phyloP scores from a whole-genome alignment of 2,888 invertebrate species.

The Candidula unifasciata region DNA sequence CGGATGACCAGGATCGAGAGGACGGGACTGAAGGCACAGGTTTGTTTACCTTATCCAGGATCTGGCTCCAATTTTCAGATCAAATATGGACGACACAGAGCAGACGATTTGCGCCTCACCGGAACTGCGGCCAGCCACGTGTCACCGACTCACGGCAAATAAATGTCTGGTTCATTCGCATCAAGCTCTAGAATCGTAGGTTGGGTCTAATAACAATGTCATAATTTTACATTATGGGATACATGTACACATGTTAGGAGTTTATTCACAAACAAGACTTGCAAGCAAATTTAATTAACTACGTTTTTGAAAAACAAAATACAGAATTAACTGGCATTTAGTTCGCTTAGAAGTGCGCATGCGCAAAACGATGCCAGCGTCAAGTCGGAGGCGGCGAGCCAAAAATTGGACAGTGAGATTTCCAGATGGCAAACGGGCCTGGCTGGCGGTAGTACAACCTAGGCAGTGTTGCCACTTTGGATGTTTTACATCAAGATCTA shows the following conservation, averaged over 20 bases:
- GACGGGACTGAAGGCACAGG: not conserved
- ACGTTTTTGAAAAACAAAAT: not conserved
- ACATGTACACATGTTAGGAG: not conserved
- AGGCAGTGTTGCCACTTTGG: no score
- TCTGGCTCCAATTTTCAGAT: slow-evolving; percentile 8
- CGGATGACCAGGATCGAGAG: not conserved
- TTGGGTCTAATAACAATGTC: no score
- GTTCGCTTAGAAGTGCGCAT: not conserved
- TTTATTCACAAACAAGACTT: not conserved
- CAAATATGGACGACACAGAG: not conserved
- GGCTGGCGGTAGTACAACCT: no score
- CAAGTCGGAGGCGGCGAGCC: not conserved
- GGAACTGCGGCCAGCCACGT: slow-evolving; percentile 41
- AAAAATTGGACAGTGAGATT: not conserved
- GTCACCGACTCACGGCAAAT: not conserved
- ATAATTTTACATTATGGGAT: no score
- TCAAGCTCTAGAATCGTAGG: no score
- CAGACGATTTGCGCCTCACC: slow-evolving; percentile 21
- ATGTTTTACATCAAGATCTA: no score
- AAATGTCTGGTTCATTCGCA: no score
- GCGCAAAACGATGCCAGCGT: slow-evolving; percentile 13
- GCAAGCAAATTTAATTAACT: not conserved
- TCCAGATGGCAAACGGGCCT: no score
- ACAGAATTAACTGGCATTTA: not conserved
- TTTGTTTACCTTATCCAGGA: slow-evolving; percentile 48